phyloP scores from a whole-genome alignment of 2,797 vertebrate genomes.

The Phrynocephalus vlangalii region DNA sequence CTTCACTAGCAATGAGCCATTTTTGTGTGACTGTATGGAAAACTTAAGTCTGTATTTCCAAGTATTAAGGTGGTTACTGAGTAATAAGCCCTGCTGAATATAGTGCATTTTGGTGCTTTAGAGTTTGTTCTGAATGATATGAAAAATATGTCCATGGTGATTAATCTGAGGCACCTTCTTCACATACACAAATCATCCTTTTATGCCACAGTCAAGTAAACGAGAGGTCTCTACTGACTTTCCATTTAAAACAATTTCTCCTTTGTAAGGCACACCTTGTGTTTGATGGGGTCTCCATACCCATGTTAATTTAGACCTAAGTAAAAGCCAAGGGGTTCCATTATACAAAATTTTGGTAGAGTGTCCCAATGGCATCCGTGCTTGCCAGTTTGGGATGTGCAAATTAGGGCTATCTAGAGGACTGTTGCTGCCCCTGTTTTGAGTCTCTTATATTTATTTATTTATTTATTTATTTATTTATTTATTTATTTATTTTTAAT shows the following conservation, averaged over 20 bases:
- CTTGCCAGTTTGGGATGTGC: neutral
- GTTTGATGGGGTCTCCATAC: neutral
- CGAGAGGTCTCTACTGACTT: neutral
- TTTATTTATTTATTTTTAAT: too few relatives aligned
- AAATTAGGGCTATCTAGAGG: neutral
- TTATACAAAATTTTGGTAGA: neutral
- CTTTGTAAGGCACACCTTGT: neutral
- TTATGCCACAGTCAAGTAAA: neutral
- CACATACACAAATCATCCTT: neutral
- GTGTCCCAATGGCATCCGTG: neutral
- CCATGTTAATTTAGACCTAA: neutral
- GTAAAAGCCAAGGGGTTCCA: neutral
- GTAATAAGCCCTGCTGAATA: neutral
- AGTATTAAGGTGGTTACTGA: neutral
- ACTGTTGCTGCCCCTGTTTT: neutral
- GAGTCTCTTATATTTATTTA: neutral
- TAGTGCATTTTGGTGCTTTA: neutral
- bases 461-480: too few relatives aligned
- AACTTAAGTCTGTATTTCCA: neutral
- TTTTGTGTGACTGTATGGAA: neutral
- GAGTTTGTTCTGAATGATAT: neutral
- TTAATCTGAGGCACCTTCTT: neutral
- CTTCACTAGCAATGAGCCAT: neutral
- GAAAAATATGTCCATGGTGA: neutral
- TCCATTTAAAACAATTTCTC: neutral